phyloP scores from a whole-genome alignment of 2,113 vertebrate genomes.

The Peromyscus maniculatus region DNA sequence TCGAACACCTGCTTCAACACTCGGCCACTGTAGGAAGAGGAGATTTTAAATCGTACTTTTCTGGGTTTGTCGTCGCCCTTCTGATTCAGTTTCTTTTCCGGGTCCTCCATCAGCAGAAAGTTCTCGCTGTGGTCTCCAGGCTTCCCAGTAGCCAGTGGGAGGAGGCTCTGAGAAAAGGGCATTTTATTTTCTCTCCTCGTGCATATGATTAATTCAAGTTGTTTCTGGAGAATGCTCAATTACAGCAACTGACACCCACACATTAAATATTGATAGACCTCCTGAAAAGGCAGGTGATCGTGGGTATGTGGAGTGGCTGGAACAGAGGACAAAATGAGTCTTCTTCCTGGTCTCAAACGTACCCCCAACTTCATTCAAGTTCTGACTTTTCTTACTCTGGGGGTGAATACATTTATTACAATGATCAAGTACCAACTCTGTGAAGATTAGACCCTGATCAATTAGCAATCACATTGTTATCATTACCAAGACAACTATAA shows the following conservation, averaged over 20 bases:
- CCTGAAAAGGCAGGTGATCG: conserved; percentile 78
- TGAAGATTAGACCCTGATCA: conserved; percentile 2
- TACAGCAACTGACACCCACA: conserved; percentile 87
- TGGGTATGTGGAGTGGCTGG: neutral
- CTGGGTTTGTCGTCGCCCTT: conserved; percentile 90
- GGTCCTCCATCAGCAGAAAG: conserved; percentile 91
- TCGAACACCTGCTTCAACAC: conserved; percentile 97
- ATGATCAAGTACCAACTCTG: conserved; percentile 17
- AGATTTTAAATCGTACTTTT: conserved; percentile 97
- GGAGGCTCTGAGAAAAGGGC: conserved; percentile 68
- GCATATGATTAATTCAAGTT: conserved; percentile 90
- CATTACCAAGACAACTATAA: neutral
- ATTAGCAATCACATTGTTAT: conserved; percentile 23
- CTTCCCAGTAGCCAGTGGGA: conserved; percentile 31
- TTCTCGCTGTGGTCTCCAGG: conserved; percentile 34
- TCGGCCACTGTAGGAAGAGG: conserved; percentile 95
- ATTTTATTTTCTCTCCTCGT: conserved; percentile 72
- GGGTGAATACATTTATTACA: neutral
- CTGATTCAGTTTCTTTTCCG: conserved; percentile 87
- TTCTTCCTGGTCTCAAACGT: neutral
- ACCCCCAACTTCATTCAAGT: neutral
- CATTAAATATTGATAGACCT: conserved; percentile 88
- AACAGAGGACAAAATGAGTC: neutral
- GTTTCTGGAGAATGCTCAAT: conserved; percentile 80
- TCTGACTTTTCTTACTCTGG: neutral